Evolutionary conservation across 1,140 invertebrate species (phyloP), one percentile per base, ranked within the genome.

Genomic region (Araneus ventricosus): DNA sequence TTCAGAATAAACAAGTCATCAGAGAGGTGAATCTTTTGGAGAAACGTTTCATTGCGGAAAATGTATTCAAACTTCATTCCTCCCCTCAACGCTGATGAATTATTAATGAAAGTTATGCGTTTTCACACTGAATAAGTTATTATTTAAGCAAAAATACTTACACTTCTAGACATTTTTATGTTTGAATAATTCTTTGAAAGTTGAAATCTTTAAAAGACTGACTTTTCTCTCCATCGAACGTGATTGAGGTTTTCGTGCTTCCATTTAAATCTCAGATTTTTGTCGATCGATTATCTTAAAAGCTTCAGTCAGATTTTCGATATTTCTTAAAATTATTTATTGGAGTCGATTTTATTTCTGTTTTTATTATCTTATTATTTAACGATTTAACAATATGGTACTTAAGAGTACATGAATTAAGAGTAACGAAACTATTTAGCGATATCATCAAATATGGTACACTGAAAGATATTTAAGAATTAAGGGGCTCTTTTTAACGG

Each of bases 31-130:
- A 14, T 87, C 52, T 87, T 63, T n/a, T 24, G 17, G 5, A 61
- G 85, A 63, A 87, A 87, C 27, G 45, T 67, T 87, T 87, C 82
- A 84, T 84, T 57, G 45, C 37, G 63, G 63, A 80, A 80, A 90
- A 90, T 90, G 61, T 57, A 90, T 79, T 90, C 88, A 80, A 79
- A 79, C 39, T 89, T 89, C 24, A 79, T 37, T 79, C 70, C 85
- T 39, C 85, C 52, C 52, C 86, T 75, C 85, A 61, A 87, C 75
- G 87, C 37, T 52, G 45, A 52, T 90, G 88, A 79, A 90, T 90
- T 90, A 90, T 90, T 90, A 90, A 90, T 90, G 39, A 34, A 14
- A 70, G 61, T 90, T 70, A 59, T 67, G 52, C 52, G 39, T 37
- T 59, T 52, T 41, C 45, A 90, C 22, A 17, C 27, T 59, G 63